Conservation (phyloP, 2,797 vertebrate genomes). For the Sebastes trivittatus region DNA sequence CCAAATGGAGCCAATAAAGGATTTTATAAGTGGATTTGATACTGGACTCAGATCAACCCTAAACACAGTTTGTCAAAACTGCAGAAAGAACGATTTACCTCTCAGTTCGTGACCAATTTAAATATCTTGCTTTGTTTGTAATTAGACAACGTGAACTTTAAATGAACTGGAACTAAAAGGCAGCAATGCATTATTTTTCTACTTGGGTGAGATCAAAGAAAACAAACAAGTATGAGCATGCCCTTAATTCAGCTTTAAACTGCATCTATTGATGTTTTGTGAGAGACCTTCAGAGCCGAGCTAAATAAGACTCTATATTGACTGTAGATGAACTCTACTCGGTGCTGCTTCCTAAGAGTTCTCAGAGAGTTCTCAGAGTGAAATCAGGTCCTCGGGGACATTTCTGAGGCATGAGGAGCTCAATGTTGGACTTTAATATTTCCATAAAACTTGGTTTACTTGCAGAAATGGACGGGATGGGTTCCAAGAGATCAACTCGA, state of each 20-base stretch:
- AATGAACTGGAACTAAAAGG: not conserved
- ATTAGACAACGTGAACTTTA: not conserved
- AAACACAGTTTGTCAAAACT: not conserved
- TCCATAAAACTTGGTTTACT: constrained; percentile 9
- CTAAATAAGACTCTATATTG: not conserved
- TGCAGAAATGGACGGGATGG: not conserved
- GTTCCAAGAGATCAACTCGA: constrained; percentile 4
- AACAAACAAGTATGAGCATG: not conserved
- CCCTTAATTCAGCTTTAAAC: not conserved
- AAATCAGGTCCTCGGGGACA: constrained; percentile 9
- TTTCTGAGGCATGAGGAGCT: constrained; percentile 11
- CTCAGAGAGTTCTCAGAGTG: not conserved
- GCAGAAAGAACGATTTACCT: not conserved
- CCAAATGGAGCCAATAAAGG: not conserved
- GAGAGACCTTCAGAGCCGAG: not conserved
- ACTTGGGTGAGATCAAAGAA: constrained; percentile 10
- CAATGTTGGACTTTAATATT: not conserved
- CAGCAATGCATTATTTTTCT: not conserved
- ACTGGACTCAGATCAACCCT: not conserved
- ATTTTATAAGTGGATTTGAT: not conserved
- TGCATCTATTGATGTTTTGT: not conserved
- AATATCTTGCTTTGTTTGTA: not conserved
- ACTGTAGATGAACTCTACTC: not conserved
- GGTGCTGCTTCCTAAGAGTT: not conserved
- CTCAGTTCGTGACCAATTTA: not conserved